These are phyloP conservation scores for Monochamus saltuarius DNA, from an alignment of 1,140 invertebrate genomes.

Conservation along the genomic window DNA sequence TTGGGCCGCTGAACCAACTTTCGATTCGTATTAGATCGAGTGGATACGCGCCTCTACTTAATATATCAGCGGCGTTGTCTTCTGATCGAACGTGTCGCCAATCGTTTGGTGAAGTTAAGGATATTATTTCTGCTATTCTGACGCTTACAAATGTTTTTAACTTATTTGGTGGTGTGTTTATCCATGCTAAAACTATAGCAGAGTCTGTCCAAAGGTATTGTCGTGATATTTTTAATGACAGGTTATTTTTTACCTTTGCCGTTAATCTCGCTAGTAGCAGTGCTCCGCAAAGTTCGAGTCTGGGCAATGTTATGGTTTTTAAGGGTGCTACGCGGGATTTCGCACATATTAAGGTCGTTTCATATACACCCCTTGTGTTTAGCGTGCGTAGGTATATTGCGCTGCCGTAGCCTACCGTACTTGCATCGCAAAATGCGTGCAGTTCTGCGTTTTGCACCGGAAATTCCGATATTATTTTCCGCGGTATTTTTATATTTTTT, in stretches of 20 bases:
- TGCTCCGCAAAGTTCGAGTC: slow-evolving; percentile 37
- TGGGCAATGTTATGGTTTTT: slow-evolving; percentile 40
- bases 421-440: slow-evolving; percentile 47
- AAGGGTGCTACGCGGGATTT: slow-evolving; percentile 44
- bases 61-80: slow-evolving; percentile 52
- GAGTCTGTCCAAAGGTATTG: slow-evolving; percentile 50
- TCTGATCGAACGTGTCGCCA: slow-evolving; percentile 48
- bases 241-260: slow-evolving; percentile 14
- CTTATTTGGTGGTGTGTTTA: slow-evolving; percentile 30
- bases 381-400: slow-evolving; percentile 38
- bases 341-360: slow-evolving; percentile 32
- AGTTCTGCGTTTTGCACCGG: slow-evolving; percentile 24
- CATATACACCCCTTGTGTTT: slow-evolving; percentile 11
- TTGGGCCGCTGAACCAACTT: slow-evolving; percentile 49
- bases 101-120: slow-evolving; percentile 30
- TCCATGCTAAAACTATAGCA: slow-evolving; percentile 46
- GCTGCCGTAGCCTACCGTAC: slow-evolving; percentile 41
- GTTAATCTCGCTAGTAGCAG: slow-evolving; percentile 27
- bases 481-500: slow-evolving; percentile 12
- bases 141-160: slow-evolving; percentile 47
- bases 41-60: slow-evolving; percentile 47
- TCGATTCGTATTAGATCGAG: slow-evolving; percentile 28
- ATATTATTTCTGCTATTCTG: slow-evolving; percentile 46
- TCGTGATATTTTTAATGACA: slow-evolving; percentile 21
- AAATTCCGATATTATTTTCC: slow-evolving; percentile 5